Percentiles rank a stretch among this genome's conserved stretches.
phyloP scores from a whole-genome alignment of 2,113 vertebrate genomes.

The Zosterops japonicus region DNA sequence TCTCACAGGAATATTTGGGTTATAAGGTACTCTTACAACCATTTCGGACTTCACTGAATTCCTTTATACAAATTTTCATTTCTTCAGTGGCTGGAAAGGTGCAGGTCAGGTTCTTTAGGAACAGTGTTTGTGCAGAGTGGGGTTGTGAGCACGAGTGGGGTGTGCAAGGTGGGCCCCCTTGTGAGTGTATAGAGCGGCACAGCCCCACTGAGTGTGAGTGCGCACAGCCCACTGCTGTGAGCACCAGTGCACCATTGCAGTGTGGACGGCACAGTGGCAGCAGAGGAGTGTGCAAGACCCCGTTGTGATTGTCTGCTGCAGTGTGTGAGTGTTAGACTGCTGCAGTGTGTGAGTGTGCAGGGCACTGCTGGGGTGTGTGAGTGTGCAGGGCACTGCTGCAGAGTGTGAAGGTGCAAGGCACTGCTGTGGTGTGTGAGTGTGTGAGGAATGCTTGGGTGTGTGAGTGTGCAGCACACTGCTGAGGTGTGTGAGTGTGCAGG shows the following conservation, averaged over 20 bases:
- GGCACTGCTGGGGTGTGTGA: background rate
- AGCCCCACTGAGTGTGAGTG: fast-evolving
- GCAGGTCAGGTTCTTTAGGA: background rate
- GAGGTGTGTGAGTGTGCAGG: background rate
- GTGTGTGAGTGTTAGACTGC: background rate
- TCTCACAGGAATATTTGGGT: background rate
- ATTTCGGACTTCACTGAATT: slow-evolving; percentile 31
- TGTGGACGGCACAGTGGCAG: background rate
- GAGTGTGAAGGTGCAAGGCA: background rate
- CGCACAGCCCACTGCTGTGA: background rate
- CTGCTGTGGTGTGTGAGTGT: background rate
- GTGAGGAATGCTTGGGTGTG: background rate
- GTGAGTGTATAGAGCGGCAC: background rate
- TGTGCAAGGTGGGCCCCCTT: background rate
- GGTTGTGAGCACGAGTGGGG: fast-evolving
- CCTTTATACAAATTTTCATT: background rate
- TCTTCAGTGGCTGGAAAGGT: background rate
- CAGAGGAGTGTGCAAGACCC: background rate
- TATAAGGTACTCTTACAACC: slow-evolving; percentile 1
- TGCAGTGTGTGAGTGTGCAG: background rate
- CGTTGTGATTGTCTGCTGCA: fast-evolving
- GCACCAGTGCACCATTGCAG: background rate
- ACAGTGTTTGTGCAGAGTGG: fast-evolving
- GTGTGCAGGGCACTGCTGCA: no score
- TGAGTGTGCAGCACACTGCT: background rate